Conservation (phyloP, 2,113 vertebrate species). For the Anser brachyrhynchus region DNA sequence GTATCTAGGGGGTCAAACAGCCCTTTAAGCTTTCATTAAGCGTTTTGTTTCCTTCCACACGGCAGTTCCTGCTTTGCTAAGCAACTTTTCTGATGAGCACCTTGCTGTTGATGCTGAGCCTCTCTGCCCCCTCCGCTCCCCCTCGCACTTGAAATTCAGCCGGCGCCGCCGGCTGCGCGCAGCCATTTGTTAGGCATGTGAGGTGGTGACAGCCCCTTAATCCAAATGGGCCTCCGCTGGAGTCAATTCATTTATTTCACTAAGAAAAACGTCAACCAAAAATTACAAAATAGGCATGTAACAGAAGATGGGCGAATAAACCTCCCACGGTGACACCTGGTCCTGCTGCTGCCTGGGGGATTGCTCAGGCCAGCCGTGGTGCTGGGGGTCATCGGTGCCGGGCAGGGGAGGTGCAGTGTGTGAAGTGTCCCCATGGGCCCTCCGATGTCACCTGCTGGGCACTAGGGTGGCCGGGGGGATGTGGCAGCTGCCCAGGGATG, state of each 20-base stretch:
- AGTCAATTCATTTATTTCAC: slow-evolving; percentile 86
- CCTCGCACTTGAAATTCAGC: slow-evolving; percentile 82
- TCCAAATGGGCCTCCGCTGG: slow-evolving; percentile 77
- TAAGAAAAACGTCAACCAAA: slow-evolving; percentile 79
- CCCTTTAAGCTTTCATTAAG: not conserved
- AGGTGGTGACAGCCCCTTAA: slow-evolving; percentile 86
- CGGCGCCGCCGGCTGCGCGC: slow-evolving; percentile 71
- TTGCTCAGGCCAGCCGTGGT: not conserved
- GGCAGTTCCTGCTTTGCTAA: slow-evolving; percentile 16
- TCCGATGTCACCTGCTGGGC: not conserved
- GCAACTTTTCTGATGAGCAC: slow-evolving; percentile 48
- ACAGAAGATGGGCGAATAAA: slow-evolving; percentile 35
- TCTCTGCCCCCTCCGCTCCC: not conserved
- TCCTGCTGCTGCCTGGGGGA: not conserved
- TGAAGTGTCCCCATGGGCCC: not conserved
- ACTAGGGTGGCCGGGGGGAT: not conserved
- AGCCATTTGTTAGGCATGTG: slow-evolving; percentile 85
- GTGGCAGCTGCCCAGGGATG: accelerated
- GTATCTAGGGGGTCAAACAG: not conserved
- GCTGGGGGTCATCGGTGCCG: not conserved
- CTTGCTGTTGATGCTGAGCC: slow-evolving; percentile 2
- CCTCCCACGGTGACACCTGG: slow-evolving; percentile 46
- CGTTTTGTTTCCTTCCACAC: not conserved
- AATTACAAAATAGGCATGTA: slow-evolving; percentile 80
- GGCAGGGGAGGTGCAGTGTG: accelerated